These are phyloP conservation scores for Melinopterus prodromus DNA, from an alignment of 2,888 invertebrate species.

Conservation along the genomic window DNA sequence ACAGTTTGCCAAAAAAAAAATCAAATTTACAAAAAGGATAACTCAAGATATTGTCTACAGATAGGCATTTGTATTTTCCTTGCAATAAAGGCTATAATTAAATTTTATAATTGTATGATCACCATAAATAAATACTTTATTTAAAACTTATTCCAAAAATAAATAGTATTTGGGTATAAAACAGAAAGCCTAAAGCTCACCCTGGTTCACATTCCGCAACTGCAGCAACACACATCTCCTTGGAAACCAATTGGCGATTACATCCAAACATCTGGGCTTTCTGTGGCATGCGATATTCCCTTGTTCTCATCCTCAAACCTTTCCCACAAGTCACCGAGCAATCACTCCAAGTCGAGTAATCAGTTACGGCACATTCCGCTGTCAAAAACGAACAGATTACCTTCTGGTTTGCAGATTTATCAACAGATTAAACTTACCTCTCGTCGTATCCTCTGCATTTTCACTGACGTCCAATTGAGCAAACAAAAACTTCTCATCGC, in stretches of 20 bases:
- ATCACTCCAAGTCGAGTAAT: constrained; percentile 79
- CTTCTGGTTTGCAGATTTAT: not conserved
- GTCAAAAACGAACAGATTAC: constrained; percentile 42
- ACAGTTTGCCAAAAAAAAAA: no score
- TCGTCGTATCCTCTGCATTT: constrained; percentile 71
- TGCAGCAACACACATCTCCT: constrained; percentile 89
- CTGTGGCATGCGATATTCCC: constrained; percentile 74
- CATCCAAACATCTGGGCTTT: constrained; percentile 77
- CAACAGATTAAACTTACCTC: constrained; percentile 62
- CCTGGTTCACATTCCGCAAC: constrained; percentile 76
- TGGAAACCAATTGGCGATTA: constrained; percentile 78
- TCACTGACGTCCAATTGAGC: constrained; percentile 71
- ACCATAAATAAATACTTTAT: no score
- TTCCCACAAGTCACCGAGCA: constrained; percentile 91
- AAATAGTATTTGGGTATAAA: not conserved
- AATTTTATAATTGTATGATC: no score
- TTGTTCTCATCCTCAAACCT: constrained; percentile 81
- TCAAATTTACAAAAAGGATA: no score
- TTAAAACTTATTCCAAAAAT: no score
- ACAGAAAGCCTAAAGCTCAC: constrained; percentile 53
- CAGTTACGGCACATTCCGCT: constrained; percentile 84
- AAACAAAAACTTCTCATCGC: constrained; percentile 71
- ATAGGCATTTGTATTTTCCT: no score
- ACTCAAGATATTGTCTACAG: no score
- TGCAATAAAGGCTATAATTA: no score